Percentiles rank a stretch among this genome's conserved stretches.
phyloP scores from a whole-genome alignment of 2,888 invertebrate species.

The Drosophila barbarae region DNA sequence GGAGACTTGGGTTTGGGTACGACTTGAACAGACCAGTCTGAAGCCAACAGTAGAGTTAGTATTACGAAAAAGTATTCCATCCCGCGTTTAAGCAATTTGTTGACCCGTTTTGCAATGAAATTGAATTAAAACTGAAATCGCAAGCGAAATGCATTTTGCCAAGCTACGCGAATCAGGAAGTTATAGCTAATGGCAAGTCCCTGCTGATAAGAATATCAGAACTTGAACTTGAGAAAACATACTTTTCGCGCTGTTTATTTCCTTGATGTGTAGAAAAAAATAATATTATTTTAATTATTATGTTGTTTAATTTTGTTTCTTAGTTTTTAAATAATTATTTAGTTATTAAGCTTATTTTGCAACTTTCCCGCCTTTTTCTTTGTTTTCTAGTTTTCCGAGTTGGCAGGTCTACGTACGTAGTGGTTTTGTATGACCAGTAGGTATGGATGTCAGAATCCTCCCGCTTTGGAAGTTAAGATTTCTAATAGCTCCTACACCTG shows the following conservation, averaged over 20 bases:
- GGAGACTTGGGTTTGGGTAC: conserved; percentile 9
- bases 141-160: conserved; percentile 25
- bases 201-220: conserved; percentile 22
- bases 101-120: neutral
- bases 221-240: conserved; percentile 15
- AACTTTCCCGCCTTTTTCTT: neutral
- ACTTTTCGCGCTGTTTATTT: neutral
- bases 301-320: neutral
- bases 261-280: neutral
- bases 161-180: conserved; percentile 27
- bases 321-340: neutral
- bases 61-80: conserved; percentile 5
- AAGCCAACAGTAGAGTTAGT: neutral
- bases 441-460: too few species aligned
- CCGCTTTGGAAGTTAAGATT: too few species aligned
- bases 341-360: neutral
- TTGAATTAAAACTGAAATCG: conserved; percentile 26
- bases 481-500: too few species aligned
- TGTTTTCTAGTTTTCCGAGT: neutral
- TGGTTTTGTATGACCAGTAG: neutral
- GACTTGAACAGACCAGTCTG: conserved; percentile 17
- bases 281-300: neutral
- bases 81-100: neutral
- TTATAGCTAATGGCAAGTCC: neutral
- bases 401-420: neutral